phyloP scores from a whole-genome alignment of 2,888 invertebrate genomes.

The Nasonia oneida region DNA sequence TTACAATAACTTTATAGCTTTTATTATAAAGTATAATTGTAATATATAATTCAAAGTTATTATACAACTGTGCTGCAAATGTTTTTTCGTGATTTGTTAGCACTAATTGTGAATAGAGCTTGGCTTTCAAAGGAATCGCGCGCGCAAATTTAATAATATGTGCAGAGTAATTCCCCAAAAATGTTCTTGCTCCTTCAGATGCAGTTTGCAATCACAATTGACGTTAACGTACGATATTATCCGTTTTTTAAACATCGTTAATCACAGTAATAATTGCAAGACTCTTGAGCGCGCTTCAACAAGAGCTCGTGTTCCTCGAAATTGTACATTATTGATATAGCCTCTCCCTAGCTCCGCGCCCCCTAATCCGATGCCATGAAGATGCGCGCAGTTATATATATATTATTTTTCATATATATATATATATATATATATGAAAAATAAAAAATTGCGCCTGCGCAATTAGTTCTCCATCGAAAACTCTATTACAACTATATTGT shows the following conservation, averaged over 20 bases:
- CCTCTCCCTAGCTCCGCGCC: too few species aligned
- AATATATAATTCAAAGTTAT: conserved; percentile 34
- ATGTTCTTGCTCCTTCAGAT: conserved; percentile 40
- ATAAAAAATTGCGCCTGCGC: conserved; percentile 74
- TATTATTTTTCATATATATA: too few species aligned
- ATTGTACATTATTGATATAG: neutral
- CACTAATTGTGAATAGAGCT: conserved; percentile 36
- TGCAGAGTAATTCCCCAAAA: conserved; percentile 30
- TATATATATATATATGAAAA: neutral
- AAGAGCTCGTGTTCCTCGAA: conserved; percentile 41
- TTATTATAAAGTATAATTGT: conserved; percentile 51
- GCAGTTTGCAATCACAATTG: conserved; percentile 59
- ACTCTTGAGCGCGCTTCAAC: conserved; percentile 14
- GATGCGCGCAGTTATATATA: too few species aligned
- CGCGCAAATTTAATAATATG: too few species aligned
- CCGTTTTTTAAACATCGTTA: too few species aligned
- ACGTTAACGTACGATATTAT: conserved; percentile 37
- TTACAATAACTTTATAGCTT: conserved; percentile 44
- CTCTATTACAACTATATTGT: conserved; percentile 69
- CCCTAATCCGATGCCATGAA: too few species aligned
- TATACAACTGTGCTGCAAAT: conserved; percentile 51
- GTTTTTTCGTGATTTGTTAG: conserved; percentile 8
- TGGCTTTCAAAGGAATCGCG: conserved; percentile 25
- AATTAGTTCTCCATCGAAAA: conserved; percentile 68
- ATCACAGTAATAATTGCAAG: conserved; percentile 63